phyloP scores from a whole-genome alignment of 35 echinoderm and acorn worm species.

The Chiridota heheva region DNA sequence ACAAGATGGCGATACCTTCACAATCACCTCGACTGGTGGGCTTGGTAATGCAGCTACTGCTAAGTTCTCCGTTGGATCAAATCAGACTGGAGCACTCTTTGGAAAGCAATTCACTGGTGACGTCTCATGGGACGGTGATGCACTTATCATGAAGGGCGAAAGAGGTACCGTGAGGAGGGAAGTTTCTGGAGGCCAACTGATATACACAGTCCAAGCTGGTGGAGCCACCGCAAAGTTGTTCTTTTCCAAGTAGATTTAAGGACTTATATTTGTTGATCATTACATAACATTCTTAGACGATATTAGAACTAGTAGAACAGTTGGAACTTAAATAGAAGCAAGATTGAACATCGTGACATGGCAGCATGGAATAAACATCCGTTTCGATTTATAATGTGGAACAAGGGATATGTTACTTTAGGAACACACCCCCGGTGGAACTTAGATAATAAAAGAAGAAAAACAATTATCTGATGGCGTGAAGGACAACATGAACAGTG shows the following conservation, averaged over 20 bases:
- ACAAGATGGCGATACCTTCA: slow-evolving; percentile 77
- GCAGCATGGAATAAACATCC: too few species aligned
- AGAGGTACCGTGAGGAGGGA: slow-evolving; percentile 5
- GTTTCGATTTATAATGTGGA: too few species aligned
- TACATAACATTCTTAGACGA: too few species aligned
- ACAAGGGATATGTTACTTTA: too few species aligned
- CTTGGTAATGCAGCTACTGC: slow-evolving; percentile 28
- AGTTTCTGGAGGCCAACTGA: slow-evolving; percentile 7
- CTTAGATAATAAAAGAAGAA: too few species aligned
- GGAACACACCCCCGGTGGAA: too few species aligned
- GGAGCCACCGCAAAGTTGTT: background rate
- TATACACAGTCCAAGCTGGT: slow-evolving; percentile 14
- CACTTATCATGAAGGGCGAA: background rate
- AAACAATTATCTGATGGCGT: too few species aligned
- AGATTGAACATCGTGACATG: too few species aligned
- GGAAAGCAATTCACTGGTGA: background rate
- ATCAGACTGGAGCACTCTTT: slow-evolving; percentile 34
- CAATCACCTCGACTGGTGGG: slow-evolving; percentile 34
- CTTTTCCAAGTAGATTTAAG: slow-evolving; percentile 18
- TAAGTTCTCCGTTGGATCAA: slow-evolving; percentile 44
- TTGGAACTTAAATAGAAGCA: too few species aligned
- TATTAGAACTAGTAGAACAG: too few species aligned
- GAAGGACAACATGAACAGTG: too few species aligned
- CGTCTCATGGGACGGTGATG: slow-evolving; percentile 9
- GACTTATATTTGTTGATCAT: too few species aligned